Percentiles rank a stretch among this genome's conserved stretches.
These are phyloP conservation scores for Theristicus caerulescens DNA, from an alignment of 2,113 vertebrate genomes.

Conservation along the genomic window DNA sequence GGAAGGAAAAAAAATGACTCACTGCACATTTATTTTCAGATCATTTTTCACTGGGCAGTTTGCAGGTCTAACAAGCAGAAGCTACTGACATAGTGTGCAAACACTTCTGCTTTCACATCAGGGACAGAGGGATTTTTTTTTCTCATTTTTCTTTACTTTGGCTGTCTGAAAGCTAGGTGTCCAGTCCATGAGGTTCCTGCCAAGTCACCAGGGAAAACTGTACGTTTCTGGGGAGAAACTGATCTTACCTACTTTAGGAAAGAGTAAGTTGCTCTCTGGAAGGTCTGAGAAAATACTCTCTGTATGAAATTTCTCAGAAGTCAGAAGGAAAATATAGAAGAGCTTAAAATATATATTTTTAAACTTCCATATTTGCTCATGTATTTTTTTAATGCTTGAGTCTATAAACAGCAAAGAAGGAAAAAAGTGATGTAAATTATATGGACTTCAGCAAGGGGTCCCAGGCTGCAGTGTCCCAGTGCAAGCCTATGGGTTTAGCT, in stretches of 20 bases:
- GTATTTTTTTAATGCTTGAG: neutral
- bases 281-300: neutral
- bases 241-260: neutral
- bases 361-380: neutral
- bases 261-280: neutral
- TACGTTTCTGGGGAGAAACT: neutral
- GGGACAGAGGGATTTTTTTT: neutral
- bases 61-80: conserved; percentile 36
- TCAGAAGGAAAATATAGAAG: conserved; percentile 1
- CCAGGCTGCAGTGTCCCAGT: neutral
- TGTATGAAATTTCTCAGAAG: neutral
- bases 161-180: neutral
- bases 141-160: conserved; percentile 26
- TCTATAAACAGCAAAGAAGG: neutral
- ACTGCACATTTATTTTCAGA: conserved; percentile 50
- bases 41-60: conserved; percentile 53
- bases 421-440: neutral
- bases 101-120: neutral
- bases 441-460: neutral
- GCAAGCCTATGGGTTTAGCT: neutral
- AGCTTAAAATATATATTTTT: neutral
- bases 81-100: neutral
- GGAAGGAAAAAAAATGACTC: conserved; percentile 21
- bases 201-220: neutral
- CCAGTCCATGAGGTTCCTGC: neutral